Evolutionary conservation across 1,140 invertebrate species (phyloP), one percentile per base, ranked within the genome.

Genomic region (Solenopsis fugax): DNA sequence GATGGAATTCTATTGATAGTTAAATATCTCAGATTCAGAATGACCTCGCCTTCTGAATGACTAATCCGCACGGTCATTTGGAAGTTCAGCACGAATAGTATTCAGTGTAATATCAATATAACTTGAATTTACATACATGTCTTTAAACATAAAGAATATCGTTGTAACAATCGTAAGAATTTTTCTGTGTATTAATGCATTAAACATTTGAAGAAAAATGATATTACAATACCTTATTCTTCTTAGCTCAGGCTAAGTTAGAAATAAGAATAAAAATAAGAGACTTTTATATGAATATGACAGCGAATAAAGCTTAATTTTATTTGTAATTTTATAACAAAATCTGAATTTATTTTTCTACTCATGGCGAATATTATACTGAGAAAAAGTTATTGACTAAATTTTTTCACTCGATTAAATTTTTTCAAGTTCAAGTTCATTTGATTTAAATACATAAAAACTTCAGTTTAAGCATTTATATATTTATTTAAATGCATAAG

Each of bases 1-100:
- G 78, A 87, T 85, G 60, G 12, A 85, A 29, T n/a, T 54, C n/a
- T 10, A 60, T 34, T 13, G n/a, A 16, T 67, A 18, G 52, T 41
- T 9, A 41, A 62, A 45, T 50, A 73, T 45, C 41, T 21, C 12
- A 29, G 21, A 45, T 34, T 78, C 29, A 48, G 21, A 13, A 69
- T 41, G 10, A 13, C 34, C 12, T 0, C 41, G 4, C 7, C 37
- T 37, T 2, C 41, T 16, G 13, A 13, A 21, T 50, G 13, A 69
- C 6, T 69, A 41, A 69, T 69, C 13, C 0, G 34, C 18, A 65
- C 18, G 21, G 34, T 67, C 12, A 67, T 67, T 67, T 45, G 64
- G 29, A 0, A 12, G 37, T 67, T 45, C 21, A 67, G n/a, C 12
- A 4, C 29, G 29, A 2, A 29, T 29, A 29, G 29, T 29, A 29